Evolutionary conservation across 2,888 invertebrate species (phyloP).

Genomic region (Bombyx huttoni): DNA sequence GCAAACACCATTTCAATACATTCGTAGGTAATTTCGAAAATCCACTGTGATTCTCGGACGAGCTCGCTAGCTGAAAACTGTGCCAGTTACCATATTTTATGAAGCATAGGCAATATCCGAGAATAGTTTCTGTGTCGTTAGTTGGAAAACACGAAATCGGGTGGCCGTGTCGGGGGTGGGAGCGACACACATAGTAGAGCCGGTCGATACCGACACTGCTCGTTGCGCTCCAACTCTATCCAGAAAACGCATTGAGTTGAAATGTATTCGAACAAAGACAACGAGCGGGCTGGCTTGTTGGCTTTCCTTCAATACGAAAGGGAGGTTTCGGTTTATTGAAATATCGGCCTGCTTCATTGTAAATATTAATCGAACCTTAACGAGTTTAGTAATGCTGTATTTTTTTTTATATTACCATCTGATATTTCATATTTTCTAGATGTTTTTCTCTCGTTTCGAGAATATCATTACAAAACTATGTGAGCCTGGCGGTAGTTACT

Average conservation of each 20-base stretch:
- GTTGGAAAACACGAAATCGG: constrained; percentile 23
- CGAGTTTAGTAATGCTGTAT: too few species aligned
- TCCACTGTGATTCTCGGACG: not conserved
- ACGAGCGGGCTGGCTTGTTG: not conserved
- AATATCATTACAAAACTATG: too few species aligned
- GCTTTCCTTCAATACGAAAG: too few species aligned
- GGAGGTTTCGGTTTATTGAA: too few species aligned
- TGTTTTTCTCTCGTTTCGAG: too few species aligned
- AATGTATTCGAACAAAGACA: not conserved
- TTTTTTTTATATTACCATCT: too few species aligned
- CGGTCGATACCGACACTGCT: constrained; percentile 1
- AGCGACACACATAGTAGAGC: constrained; percentile 1
- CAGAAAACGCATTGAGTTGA: not conserved
- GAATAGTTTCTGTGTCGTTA: constrained; percentile 30
- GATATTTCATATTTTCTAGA: too few species aligned
- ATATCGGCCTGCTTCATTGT: too few species aligned
- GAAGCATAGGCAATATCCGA: constrained; percentile 27
- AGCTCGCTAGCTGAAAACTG: constrained; percentile 10
- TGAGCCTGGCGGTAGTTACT: too few species aligned
- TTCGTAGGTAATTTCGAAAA: too few species aligned
- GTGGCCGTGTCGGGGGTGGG: constrained; percentile 16
- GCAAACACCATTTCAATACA: too few species aligned
- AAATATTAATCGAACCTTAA: too few species aligned
- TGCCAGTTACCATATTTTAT: constrained; percentile 9
- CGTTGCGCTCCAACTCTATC: not conserved